Evolutionary conservation across 1,140 invertebrate genomes (phyloP).

Genomic region (Caenorhabditis elegans): WBcel235 BX284606.5:7646001-7646500

Average conservation of each 20-base stretch:
- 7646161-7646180: constrained; percentile 13
- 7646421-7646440: background rate
- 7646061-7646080: background rate
- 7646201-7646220: background rate
- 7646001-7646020: too few species aligned
- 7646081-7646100: background rate
- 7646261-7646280: background rate
- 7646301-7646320: constrained; percentile 20
- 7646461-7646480: background rate
- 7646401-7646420: constrained; percentile 10
- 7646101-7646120: background rate
- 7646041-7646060: background rate
- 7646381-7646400: constrained; percentile 5
- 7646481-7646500: too few species aligned
- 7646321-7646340: constrained; percentile 6
- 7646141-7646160: constrained; percentile 26
- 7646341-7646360: constrained; percentile 9
- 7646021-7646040: too few species aligned
- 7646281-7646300: background rate
- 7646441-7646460: background rate
- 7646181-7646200: background rate
- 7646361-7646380: constrained; percentile 28
- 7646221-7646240: background rate
- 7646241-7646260: background rate
- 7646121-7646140: constrained; percentile 29